A percentile compares a stretch with the other conserved stretches of the same genome.
These are phyloP conservation scores for Atherinosoma microstoma DNA, from an alignment of 2,797 vertebrate species.

Conservation along the genomic window DNA sequence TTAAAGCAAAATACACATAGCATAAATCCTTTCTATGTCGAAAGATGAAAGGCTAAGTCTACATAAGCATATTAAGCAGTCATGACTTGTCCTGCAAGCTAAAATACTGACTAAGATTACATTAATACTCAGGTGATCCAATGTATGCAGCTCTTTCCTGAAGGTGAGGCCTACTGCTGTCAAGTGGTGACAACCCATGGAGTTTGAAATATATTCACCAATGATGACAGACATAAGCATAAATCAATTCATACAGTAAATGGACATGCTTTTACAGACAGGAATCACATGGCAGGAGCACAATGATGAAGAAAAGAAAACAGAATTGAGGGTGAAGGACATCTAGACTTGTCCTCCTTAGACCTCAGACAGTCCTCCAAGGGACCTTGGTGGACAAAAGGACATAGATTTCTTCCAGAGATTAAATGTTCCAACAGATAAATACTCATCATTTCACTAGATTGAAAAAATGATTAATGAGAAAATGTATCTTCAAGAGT, in stretches of 20 bases:
- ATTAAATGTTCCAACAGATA: constrained; percentile 14
- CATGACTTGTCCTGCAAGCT: not conserved
- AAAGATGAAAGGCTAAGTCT: constrained; percentile 7
- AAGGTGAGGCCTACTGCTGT: not conserved
- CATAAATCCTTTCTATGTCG: not conserved
- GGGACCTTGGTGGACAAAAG: constrained; percentile 20
- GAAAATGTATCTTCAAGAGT: not conserved
- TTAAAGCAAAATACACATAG: not conserved
- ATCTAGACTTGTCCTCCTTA: constrained; percentile 33
- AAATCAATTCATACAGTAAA: constrained; percentile 39
- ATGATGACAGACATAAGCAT: constrained; percentile 28
- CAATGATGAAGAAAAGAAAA: constrained; percentile 16
- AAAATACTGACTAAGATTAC: constrained; percentile 21
- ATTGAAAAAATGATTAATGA: not conserved
- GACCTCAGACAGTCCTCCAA: constrained; percentile 29
- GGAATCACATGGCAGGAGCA: constrained; percentile 45
- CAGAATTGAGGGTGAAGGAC: constrained; percentile 27
- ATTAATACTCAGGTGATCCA: constrained; percentile 12
- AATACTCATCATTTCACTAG: not conserved
- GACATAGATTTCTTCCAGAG: constrained; percentile 19
- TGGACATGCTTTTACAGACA: constrained; percentile 45
- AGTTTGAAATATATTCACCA: constrained; percentile 48
- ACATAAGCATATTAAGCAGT: constrained; percentile 22
- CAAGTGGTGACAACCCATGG: constrained; percentile 30
- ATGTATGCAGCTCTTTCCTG: constrained; percentile 9